Base-by-base conservation (phyloP, 2,888 invertebrate genomes). In the Oscheius sp. region DNA sequence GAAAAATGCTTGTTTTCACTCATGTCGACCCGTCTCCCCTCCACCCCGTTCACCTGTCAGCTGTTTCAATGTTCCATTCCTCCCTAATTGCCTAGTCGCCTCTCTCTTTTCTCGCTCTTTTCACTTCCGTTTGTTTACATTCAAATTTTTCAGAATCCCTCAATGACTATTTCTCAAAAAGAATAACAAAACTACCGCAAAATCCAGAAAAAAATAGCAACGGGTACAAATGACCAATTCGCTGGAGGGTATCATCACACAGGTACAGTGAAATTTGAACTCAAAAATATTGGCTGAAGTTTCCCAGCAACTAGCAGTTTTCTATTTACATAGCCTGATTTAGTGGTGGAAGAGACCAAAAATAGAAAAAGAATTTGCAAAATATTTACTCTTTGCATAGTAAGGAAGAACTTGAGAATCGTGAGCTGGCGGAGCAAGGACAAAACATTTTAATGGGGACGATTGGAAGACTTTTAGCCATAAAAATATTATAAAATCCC, bases 171-270 rank as follows among this genome's bases (percentile, higher is more conserved):
- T 35, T 35, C 35, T 35, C 35, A 35, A 35, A 35, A 35, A 35
- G 35, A 35, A 35, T 35, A 35, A 35, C 5, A 55, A 25, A 7
- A 55, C 23, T 55, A 55, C 49, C 13, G 5, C 49, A 49, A 13
- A 49, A 45, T 45, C 13, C 49, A 49, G 13, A 55, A 23, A 55
- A 25, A 6, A 21, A 55, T 9, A 55, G 23, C 12, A 35, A 55
- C 55, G 21, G 25, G 49, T 29, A 52, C 66, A 66, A 63, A 72
- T 72, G 72, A 72, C 72, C 25, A 72, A 72, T 55, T 56, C 64
- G 25, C 35, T 72, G n/a, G 72, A 72, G 41, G 72, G 72, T 25
- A 72, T 72, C 25, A 72, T 72, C 46, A 72, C 72, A 55, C 72
- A 72, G 72, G 72, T 66, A 2, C 35, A 35, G 35, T 35, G 3